Evolutionary conservation across 1,140 invertebrate genomes (phyloP).

Genomic region (Meloidogyne floridensis): DNA sequence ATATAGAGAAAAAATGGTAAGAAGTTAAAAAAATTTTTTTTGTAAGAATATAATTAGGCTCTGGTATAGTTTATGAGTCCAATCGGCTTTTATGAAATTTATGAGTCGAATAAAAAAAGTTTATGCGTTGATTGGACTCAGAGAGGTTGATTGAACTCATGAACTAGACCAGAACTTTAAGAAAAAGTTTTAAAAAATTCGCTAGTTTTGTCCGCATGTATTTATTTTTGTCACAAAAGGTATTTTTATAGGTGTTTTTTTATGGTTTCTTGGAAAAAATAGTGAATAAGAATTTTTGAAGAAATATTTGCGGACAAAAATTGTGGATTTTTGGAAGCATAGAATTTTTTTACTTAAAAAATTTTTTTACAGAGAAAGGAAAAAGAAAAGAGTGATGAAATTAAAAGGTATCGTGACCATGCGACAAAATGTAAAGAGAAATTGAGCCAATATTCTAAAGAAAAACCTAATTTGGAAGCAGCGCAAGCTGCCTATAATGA

Average conservation of each 20-base stretch:
- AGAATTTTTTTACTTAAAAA: neutral
- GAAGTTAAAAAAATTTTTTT: neutral
- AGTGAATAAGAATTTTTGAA: neutral
- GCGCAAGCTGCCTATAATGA: constrained; percentile 35
- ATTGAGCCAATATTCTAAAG: constrained; percentile 13
- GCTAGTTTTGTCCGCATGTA: too few species aligned
- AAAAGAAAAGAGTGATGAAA: constrained; percentile 23
- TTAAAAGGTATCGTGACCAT: constrained; percentile 5
- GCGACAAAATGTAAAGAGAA: neutral
- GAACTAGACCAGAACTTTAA: too few species aligned
- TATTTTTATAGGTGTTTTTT: too few species aligned
- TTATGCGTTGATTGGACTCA: too few species aligned
- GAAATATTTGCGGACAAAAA: neutral
- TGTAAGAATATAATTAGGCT: neutral
- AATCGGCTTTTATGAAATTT: too few species aligned
- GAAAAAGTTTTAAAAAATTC: too few species aligned
- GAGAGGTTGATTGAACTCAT: too few species aligned
- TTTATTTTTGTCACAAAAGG: too few species aligned
- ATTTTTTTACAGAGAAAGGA: constrained; percentile 7
- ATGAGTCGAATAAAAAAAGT: too few species aligned
- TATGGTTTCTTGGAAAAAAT: too few species aligned
- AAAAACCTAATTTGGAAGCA: constrained; percentile 42
- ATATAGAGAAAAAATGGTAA: neutral
- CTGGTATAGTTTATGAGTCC: too few species aligned
- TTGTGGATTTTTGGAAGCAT: too few species aligned